Conservation (phyloP, 2,888 invertebrate species). For the Ryuthela nishihirai region DNA sequence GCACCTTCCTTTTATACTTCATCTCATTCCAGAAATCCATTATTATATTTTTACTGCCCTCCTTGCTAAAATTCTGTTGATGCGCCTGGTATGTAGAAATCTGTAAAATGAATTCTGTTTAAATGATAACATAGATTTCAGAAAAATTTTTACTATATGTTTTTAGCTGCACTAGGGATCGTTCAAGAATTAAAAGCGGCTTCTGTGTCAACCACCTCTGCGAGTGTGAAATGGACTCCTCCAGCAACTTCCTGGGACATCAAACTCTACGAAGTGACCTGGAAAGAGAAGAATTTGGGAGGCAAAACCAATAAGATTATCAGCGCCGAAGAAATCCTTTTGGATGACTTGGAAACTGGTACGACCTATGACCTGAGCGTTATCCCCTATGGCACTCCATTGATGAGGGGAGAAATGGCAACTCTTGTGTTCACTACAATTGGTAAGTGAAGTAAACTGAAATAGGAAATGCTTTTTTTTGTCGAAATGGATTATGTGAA, state of each 20-base stretch:
- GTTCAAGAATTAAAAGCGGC: background rate
- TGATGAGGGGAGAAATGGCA: background rate
- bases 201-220: background rate
- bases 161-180: background rate
- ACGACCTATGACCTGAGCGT: slow-evolving; percentile 14
- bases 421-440: slow-evolving; percentile 7
- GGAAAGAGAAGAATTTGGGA: too few relatives aligned
- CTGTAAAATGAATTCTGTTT: too few relatives aligned
- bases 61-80: too few relatives aligned
- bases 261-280: background rate
- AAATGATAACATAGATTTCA: too few relatives aligned
- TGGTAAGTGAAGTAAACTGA: slow-evolving; percentile 5
- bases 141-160: too few relatives aligned
- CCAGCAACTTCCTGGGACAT: slow-evolving; percentile 12
- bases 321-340: background rate
- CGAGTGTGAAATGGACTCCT: slow-evolving; percentile 4
- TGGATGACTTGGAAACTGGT: slow-evolving; percentile 16
- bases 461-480: too few relatives aligned
- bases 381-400: slow-evolving; percentile 5
- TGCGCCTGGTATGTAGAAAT: too few relatives aligned
- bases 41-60: too few relatives aligned
- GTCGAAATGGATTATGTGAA: too few relatives aligned
- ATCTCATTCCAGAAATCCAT: too few relatives aligned
- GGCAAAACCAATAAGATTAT: too few relatives aligned
- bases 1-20: too few relatives aligned